These are phyloP conservation scores for Abramis brama DNA, from an alignment of 2,113 vertebrate genomes.

Conservation along the genomic window DNA sequence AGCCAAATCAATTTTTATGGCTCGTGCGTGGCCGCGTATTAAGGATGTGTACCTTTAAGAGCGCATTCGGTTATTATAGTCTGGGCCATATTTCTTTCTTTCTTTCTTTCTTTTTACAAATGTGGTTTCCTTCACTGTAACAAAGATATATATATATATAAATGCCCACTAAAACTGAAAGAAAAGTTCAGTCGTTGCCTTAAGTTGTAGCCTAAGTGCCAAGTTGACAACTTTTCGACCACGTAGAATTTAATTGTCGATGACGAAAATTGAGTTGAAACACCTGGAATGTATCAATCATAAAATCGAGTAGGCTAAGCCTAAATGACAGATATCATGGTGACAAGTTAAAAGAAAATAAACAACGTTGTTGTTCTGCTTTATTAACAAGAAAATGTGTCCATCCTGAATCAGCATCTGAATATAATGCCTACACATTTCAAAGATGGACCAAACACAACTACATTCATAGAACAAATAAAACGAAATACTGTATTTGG, in stretches of 20 bases:
- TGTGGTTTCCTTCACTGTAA: not conserved
- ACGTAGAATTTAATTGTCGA: not conserved
- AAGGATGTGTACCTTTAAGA: not conserved
- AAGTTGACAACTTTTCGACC: not conserved
- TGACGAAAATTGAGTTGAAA: not conserved
- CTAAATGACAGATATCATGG: not conserved
- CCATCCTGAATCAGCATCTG: not conserved
- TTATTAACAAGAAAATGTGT: not conserved
- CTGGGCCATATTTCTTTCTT: not conserved
- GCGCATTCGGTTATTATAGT: not conserved
- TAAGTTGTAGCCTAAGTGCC: not conserved
- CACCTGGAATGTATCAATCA: no score
- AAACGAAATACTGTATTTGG: not conserved
- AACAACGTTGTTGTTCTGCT: not conserved
- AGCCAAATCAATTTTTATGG: conserved; percentile 47
- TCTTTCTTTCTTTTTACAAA: not conserved
- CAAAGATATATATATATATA: no score
- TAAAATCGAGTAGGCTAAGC: not conserved
- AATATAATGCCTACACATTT: not conserved
- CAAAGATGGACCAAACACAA: conserved; percentile 1
- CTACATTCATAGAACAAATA: not conserved
- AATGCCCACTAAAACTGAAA: not conserved
- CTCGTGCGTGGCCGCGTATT: not conserved
- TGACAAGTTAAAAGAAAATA: not conserved
- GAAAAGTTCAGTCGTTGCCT: not conserved